Percentiles rank a stretch among this genome's conserved stretches.
Conservation (phyloP, 2,797 vertebrate species). For the Megalops cyprinoides region DNA sequence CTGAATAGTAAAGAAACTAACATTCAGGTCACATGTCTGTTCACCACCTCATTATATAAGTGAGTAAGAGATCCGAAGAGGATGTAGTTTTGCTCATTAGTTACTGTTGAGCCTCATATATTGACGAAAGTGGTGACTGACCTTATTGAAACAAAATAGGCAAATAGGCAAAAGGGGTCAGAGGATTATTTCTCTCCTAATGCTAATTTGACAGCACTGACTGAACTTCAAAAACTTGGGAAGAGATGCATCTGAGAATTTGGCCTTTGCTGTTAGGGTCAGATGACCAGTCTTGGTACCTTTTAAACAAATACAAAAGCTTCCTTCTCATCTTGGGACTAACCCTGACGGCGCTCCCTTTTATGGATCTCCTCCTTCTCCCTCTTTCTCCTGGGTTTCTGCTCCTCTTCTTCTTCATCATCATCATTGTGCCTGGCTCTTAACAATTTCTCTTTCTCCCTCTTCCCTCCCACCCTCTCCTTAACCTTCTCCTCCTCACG, state of each 20-base stretch:
- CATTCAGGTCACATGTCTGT: no score
- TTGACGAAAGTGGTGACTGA: neutral
- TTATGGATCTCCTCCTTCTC: neutral
- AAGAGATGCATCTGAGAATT: neutral
- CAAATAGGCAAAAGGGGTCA: no score
- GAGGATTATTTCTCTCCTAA: neutral
- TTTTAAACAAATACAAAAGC: neutral
- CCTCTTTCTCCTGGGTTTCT: conserved; percentile 3
- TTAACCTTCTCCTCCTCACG: neutral
- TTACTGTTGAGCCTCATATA: neutral
- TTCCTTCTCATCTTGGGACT: neutral
- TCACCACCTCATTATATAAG: no score
- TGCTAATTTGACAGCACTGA: neutral
- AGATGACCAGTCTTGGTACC: neutral
- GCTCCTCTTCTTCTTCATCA: neutral
- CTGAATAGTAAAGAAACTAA: no score
- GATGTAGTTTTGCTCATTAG: no score
- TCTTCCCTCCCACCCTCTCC: neutral
- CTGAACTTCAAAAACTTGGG: neutral
- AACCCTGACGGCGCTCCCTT: neutral
- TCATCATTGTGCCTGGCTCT: neutral
- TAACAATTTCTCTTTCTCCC: conserved; percentile 1
- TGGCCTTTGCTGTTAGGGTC: neutral
- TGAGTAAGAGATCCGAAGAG: no score
- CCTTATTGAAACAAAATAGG: neutral